Percentiles rank a stretch among this genome's conserved stretches.
phyloP scores from a whole-genome alignment of 2,888 invertebrate genomes.

The Drosophila prolongata region DNA sequence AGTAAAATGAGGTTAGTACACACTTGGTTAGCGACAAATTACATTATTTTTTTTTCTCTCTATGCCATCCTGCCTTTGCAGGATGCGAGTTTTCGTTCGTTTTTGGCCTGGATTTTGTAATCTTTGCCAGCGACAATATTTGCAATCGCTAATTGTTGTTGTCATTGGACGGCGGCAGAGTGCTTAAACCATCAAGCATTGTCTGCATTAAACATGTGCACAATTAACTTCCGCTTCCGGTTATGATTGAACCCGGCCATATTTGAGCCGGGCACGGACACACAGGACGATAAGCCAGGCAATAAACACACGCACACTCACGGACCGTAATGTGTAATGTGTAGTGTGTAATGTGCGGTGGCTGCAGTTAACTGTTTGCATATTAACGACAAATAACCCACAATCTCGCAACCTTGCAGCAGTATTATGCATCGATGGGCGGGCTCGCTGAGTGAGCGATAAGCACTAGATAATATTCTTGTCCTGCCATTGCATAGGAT shows the following conservation, averaged over 20 bases:
- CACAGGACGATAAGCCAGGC: constrained; percentile 14
- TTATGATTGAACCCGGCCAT: constrained; percentile 62
- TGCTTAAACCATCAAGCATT: constrained; percentile 44
- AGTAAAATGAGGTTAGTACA: constrained; percentile 80
- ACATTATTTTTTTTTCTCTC: constrained; percentile 46
- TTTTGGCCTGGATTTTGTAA: constrained; percentile 10
- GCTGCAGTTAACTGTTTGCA: constrained; percentile 67
- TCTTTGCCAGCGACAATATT: constrained; percentile 29
- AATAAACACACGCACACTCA: constrained; percentile 13
- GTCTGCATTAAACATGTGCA: constrained; percentile 56
- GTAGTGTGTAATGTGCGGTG: constrained; percentile 28
- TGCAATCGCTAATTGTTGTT: constrained; percentile 47
- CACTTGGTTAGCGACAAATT: constrained; percentile 81
- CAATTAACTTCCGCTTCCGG: constrained; percentile 79
- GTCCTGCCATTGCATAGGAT: constrained; percentile 16
- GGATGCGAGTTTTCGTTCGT: constrained; percentile 10
- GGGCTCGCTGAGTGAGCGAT: constrained; percentile 53
- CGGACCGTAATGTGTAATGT: constrained; percentile 32
- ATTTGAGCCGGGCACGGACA: constrained; percentile 29
- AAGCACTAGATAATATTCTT: constrained; percentile 68
- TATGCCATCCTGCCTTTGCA: constrained; percentile 1
- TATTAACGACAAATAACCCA: constrained; percentile 72
- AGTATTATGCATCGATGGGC: constrained; percentile 37
- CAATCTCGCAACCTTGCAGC: constrained; percentile 49
- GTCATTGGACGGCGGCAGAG: constrained; percentile 31